A percentile compares a stretch with the other conserved stretches of the same genome.
Conservation (phyloP, 23 tunicate genomes). For the Botrylloides violaceus region DNA sequence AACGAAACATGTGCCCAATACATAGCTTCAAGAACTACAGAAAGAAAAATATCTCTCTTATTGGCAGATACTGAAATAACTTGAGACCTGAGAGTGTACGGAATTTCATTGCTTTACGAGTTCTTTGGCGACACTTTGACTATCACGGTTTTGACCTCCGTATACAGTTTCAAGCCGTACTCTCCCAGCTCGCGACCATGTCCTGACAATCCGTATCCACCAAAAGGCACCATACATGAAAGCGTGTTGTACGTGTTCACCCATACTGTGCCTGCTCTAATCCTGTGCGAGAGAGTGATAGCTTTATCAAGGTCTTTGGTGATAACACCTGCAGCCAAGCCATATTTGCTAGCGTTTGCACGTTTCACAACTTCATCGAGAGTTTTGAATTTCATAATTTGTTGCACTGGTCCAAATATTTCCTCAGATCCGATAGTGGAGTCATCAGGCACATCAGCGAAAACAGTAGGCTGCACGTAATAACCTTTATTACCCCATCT, state of each 20-base stretch:
- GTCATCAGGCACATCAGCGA: constrained; percentile 32
- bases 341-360: constrained; percentile 31
- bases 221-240: constrained; percentile 23
- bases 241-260: constrained; percentile 34
- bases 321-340: constrained; percentile 47
- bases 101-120: too few species aligned
- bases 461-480: constrained; percentile 49
- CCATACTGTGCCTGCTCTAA: constrained; percentile 39
- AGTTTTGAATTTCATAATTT: constrained; percentile 52
- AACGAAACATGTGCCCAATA: too few species aligned
- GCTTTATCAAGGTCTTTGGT: constrained; percentile 57
- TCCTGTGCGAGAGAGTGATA: constrained; percentile 30
- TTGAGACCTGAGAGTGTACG: too few species aligned
- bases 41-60: too few species aligned
- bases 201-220: constrained; percentile 42
- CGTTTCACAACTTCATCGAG: constrained; percentile 42
- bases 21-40: too few species aligned
- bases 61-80: too few species aligned
- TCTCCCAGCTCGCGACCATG: constrained; percentile 45
- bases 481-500: constrained; percentile 31
- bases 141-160: constrained; percentile 34
- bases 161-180: constrained; percentile 28
- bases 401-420: constrained; percentile 62
- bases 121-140: constrained; percentile 26
- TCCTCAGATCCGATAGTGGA: constrained; percentile 40